phyloP scores from a whole-genome alignment of 2,888 invertebrate genomes.

The Xestia rhomboidea region DNA sequence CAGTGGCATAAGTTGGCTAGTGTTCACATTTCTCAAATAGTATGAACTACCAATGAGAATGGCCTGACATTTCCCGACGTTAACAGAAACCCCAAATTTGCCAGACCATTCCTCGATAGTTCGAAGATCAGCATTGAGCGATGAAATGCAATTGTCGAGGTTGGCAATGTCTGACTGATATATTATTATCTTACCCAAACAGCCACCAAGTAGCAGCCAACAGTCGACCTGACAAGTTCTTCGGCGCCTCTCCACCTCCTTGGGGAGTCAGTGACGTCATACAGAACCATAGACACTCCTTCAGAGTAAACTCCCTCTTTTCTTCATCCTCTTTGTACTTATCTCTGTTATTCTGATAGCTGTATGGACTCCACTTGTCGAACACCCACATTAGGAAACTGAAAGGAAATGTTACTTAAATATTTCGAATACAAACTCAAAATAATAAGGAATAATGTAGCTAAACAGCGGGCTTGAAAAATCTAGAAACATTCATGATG shows the following conservation, averaged over 20 bases:
- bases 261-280: conserved; percentile 99
- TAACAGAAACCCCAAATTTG: too few relatives aligned
- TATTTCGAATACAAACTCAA: background rate
- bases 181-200: conserved; percentile 96
- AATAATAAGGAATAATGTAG: too few relatives aligned
- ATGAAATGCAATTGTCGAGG: too few relatives aligned
- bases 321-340: conserved; percentile 98
- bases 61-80: too few relatives aligned
- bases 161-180: too few relatives aligned
- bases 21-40: too few relatives aligned
- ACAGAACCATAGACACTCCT: conserved; percentile 99
- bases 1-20: too few relatives aligned
- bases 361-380: conserved; percentile 99
- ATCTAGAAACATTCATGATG: too few relatives aligned
- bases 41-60: too few relatives aligned
- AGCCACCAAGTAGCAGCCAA: conserved; percentile 99
- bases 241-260: conserved; percentile 98
- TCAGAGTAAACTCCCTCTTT: conserved; percentile 97
- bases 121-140: too few relatives aligned
- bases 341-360: conserved; percentile 98
- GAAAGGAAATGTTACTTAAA: conserved; percentile 65
- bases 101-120: too few relatives aligned
- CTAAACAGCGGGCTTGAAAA: too few relatives aligned
- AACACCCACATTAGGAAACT: conserved; percentile 98
- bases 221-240: conserved; percentile 98